These are phyloP conservation scores for Chlamydotis undulata DNA, from an alignment of 2,113 vertebrate species.

Conservation along the genomic window DNA sequence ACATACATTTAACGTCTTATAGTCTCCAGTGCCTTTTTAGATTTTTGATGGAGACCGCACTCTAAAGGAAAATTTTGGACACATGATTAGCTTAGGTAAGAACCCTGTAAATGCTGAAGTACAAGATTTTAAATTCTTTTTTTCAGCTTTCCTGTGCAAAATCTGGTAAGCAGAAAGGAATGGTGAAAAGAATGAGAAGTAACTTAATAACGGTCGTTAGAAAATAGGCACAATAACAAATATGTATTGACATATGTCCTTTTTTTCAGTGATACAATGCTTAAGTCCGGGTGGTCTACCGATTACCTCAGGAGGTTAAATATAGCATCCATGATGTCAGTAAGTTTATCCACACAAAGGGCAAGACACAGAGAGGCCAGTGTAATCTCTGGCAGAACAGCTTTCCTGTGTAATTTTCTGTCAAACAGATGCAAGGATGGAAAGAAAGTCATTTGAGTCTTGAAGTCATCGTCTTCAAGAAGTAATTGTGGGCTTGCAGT, in stretches of 20 bases:
- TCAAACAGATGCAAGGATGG: neutral
- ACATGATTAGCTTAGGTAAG: neutral
- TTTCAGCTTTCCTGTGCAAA: neutral
- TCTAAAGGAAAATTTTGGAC: neutral
- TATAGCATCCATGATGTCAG: neutral
- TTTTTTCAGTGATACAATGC: neutral
- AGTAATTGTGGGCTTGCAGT: neutral
- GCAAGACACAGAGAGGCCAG: neutral
- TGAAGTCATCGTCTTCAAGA: neutral
- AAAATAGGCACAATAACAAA: neutral
- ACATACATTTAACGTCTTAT: fast-evolving
- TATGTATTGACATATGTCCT: neutral
- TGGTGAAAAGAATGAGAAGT: neutral
- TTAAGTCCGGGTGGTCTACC: neutral
- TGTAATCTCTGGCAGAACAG: neutral
- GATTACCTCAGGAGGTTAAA: neutral
- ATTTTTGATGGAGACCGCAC: neutral
- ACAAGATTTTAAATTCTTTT: neutral
- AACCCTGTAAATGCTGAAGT: neutral
- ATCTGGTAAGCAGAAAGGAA: neutral
- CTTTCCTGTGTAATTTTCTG: neutral
- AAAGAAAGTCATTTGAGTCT: neutral
- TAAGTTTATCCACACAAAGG: neutral
- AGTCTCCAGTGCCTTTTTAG: neutral
- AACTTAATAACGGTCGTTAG: neutral